phyloP scores from a whole-genome alignment of 1,140 invertebrate genomes.

The Carcinoscorpius rotundicauda region DNA sequence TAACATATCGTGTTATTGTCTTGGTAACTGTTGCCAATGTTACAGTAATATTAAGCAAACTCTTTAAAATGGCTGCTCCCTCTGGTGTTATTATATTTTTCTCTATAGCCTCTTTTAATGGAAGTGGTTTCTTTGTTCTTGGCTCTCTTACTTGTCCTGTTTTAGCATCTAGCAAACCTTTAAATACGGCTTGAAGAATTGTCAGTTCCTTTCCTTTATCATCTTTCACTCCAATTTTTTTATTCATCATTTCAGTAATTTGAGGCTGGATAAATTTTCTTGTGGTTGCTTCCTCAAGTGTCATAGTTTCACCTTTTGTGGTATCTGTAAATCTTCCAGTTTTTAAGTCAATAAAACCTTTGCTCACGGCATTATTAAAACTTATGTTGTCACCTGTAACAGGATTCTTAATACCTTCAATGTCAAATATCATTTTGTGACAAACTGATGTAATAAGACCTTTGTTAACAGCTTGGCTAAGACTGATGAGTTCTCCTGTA shows the following conservation, averaged over 20 bases:
- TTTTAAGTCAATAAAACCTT: slow-evolving; percentile 60
- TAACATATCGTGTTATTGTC: slow-evolving; percentile 63
- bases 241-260: slow-evolving; percentile 66
- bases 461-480: slow-evolving; percentile 65
- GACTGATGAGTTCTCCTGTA: slow-evolving; percentile 52
- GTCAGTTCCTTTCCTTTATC: slow-evolving; percentile 55
- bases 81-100: slow-evolving; percentile 68
- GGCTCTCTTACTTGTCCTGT: slow-evolving; percentile 72
- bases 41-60: slow-evolving; percentile 66
- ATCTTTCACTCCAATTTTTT: slow-evolving; percentile 60
- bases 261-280: slow-evolving; percentile 45
- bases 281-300: slow-evolving; percentile 44
- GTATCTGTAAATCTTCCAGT: slow-evolving; percentile 58
- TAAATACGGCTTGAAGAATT: slow-evolving; percentile 71
- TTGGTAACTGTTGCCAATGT: slow-evolving; percentile 71
- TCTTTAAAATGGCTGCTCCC: slow-evolving; percentile 68
- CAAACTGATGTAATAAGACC: slow-evolving; percentile 78
- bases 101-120: slow-evolving; percentile 72
- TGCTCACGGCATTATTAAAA: slow-evolving; percentile 69
- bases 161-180: slow-evolving; percentile 67
- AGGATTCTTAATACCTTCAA: slow-evolving; percentile 78
- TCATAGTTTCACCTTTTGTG: slow-evolving; percentile 56
- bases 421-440: slow-evolving; percentile 79
- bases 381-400: slow-evolving; percentile 66
- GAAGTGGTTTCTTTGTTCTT: slow-evolving; percentile 56